Base-by-base conservation (phyloP, 2,113 vertebrate species). In the Brienomyrus longianalis region DNA sequence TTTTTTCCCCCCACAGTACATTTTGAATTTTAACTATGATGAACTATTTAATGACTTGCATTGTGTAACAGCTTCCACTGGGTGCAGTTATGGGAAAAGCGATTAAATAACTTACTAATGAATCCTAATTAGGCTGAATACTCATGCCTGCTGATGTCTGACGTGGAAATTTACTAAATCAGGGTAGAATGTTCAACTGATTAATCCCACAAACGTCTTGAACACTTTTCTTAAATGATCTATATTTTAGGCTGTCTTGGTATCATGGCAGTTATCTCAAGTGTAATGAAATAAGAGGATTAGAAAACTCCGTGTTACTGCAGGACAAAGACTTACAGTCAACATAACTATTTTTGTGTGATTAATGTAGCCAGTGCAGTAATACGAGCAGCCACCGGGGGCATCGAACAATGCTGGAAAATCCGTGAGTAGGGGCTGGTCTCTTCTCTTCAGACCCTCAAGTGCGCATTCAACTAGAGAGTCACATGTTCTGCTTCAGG, bases 71-170 rank as follows among this genome's bases (percentile, higher is more conserved):
- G 74, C 35, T 39, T 43, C 74, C 74, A 80, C 1, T 80, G 74
- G 74, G 74, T 80, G 74, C 74, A 80, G 74, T 80, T 77, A 35
- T 77, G 74, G 74, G 74, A 77, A 77, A 77, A 77, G 31, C 11
- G 35, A 77, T 77, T 80, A 43, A 80, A 35, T 80, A 80, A 80
- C 31, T 80, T 35, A 80, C 3, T 19, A 19, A 80, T 80, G 74
- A 17, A 80, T 39, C 74, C 15, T 35, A 80, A 80, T 80, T 39
- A 80, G 2, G 74, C 35, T 80, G 35, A 80, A 43, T 17, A 43
- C 35, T 80, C 31, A 80, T 80, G 35, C 74, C 74, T 80, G 31
- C 31, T 13, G 35, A 17, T 80, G 74, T 80, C 17, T 80, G 13
- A 80, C 74, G 43, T 43, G 35, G 74, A 15, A 80, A 80, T 39